Evolutionary conservation across 2,797 vertebrate genomes (phyloP), one percentile per base, ranked within the genome.

Genomic region (Chaenodraco wilsoni): DNA sequence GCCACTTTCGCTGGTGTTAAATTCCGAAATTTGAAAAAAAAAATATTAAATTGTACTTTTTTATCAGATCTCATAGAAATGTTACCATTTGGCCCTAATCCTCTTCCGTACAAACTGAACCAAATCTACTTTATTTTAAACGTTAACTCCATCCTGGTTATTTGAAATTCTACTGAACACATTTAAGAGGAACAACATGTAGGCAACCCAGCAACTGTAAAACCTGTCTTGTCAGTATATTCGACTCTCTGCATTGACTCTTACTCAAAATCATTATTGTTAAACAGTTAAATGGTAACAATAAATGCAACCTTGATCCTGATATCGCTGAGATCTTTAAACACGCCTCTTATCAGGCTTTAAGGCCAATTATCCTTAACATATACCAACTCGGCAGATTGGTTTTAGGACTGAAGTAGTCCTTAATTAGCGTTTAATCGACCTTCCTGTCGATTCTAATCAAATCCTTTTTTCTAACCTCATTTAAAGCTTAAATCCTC

Each of bases 331-430:
- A 59, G 54, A 78, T 58, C 76, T 71, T 78, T 82, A 69, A 61
- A 52, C 61, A 46, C 0, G 1, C 63, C 65, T 82, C 69, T 23
- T 59, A 55, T 81, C 70, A 57, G 72, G 60, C 55, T 69, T 77
- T 79, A 59, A 67, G 67, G 60, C 57, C 66, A 86, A 78, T 87
- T 83, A 84, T 80, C 48, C 65, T 51, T 19, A 68, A 70, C 57
- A 17, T 63, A 70, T 70, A 79, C 46, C 50, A 65, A 63, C 55
- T 65, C 59, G 31, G 23, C 27, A 3, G 59, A 55, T 50, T 44
- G 40, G 33, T 64, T 65, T 71, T 46, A 60, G 40, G 19, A 61
- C 49, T 49, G 3, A 74, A 79, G 76, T 51, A 56, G 15, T 59
- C 33, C 4, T 51, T 84, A 78, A 82, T 84, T 83, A 83, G 72